Evolutionary conservation across 2,888 invertebrate genomes (phyloP).

Genomic region (Drosophila subsilvestris): DNA sequence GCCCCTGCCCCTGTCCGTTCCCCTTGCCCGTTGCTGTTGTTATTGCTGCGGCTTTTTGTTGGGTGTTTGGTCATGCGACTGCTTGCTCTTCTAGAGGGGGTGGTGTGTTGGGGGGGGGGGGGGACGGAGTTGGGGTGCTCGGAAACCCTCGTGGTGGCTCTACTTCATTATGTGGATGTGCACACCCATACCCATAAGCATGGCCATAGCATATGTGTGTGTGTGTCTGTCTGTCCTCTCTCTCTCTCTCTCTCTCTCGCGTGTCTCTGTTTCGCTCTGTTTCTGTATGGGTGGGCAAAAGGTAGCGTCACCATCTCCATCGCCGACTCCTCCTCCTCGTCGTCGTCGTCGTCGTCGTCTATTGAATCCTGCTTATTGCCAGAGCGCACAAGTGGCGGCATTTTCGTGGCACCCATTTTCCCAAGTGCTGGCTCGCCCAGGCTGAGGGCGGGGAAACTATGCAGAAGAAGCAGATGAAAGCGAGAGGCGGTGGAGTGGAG

Average conservation of each 20-base stretch:
- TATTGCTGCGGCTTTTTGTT: constrained; percentile 28
- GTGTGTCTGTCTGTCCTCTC: constrained; percentile 13
- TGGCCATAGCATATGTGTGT: constrained; percentile 14
- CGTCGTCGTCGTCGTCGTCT: constrained; percentile 29
- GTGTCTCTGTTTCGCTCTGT: neutral
- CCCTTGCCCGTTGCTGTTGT: constrained; percentile 5
- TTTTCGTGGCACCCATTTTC: constrained; percentile 40
- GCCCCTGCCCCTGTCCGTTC: neutral
- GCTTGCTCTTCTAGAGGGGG: constrained; percentile 37
- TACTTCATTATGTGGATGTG: constrained; percentile 69
- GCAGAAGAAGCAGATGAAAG: neutral
- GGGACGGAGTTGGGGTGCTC: constrained; percentile 22
- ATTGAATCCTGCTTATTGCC: constrained; percentile 52
- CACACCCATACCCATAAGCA: neutral
- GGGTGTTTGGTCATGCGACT: constrained; percentile 61
- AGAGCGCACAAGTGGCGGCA: constrained; percentile 48
- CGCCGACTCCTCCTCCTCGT: neutral
- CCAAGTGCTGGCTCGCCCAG: constrained; percentile 16
- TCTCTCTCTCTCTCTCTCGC: neutral
- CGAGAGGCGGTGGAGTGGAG: constrained; percentile 8
- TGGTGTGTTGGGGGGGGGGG: neutral
- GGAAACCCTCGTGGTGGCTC: constrained; percentile 53
- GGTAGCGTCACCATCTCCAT: constrained; percentile 15
- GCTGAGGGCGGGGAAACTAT: neutral
- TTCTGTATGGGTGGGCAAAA: constrained; percentile 23